phyloP scores from a whole-genome alignment of 2,113 vertebrate genomes.

The Bufo gargarizans region DNA sequence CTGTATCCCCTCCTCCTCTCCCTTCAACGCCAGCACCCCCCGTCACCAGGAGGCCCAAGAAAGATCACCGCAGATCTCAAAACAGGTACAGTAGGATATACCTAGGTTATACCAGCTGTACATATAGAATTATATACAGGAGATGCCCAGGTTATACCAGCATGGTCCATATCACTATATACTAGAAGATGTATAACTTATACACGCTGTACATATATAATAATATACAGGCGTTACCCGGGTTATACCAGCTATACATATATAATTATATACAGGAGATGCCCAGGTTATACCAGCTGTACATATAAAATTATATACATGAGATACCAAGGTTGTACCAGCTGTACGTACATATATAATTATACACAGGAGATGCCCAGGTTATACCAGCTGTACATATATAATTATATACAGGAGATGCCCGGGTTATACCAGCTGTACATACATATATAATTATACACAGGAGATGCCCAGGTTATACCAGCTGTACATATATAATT shows the following conservation, averaged over 20 bases:
- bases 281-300: not conserved
- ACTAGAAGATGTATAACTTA: too few relatives aligned
- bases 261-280: not conserved
- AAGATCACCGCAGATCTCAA: slow-evolving; percentile 80
- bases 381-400: too few relatives aligned
- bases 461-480: too few relatives aligned
- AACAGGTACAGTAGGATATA: slow-evolving; percentile 83
- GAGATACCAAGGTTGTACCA: too few relatives aligned
- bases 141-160: not conserved
- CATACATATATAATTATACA: too few relatives aligned
- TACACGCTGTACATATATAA: not conserved
- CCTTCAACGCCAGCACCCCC: slow-evolving; percentile 90
- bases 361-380: too few relatives aligned
- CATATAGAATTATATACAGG: not conserved
- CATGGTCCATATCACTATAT: too few relatives aligned
- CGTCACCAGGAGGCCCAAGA: slow-evolving; percentile 78
- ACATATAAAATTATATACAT: too few relatives aligned
- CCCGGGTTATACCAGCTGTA: too few relatives aligned
- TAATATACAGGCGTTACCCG: not conserved
- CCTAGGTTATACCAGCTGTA: not conserved
- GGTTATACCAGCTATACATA: not conserved
- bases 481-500: too few relatives aligned
- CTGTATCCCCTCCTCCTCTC: slow-evolving; percentile 86
- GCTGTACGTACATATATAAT: too few relatives aligned
- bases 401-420: too few relatives aligned